Base-by-base conservation (phyloP, 2,797 vertebrate species). In the Decapterus maruadsi region DNA sequence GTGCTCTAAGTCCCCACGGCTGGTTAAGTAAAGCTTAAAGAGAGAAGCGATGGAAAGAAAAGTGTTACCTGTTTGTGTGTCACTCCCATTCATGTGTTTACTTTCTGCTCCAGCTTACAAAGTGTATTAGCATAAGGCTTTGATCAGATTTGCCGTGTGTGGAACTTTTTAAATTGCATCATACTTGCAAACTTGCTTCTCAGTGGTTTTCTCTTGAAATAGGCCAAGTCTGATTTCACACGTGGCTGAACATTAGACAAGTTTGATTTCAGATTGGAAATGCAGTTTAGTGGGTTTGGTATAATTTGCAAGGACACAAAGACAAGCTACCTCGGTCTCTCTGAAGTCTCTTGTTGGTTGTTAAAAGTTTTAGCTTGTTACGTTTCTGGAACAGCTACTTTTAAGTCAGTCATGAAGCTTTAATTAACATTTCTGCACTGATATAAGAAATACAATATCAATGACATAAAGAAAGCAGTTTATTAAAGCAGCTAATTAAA, bases 151-250 rank as follows among this genome's bases (percentile, higher is more conserved):
- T 83, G 62, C 63, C 78, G 64, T 46, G 59, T 67, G 78, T 26
- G 31, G 55, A 85, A 87, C 81, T 84, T 87, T 82, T 63, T 46
- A 82, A 84, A 86, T 85, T 78, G 72, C 85, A 79, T 82, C 83
- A 72, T 90, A 29, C 67, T 65, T 76, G 65, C 70, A 59, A 67
- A 69, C 70, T 87, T 86, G 29, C 69, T 73, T 81, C 61, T 81
- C 56, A 8, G 31, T 68, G 79, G 42, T 76, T 88, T 85, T 73
- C 45, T 20, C 67, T 75, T 68, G 56, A 90, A 90, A 76, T 81
- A 56, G 83, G 68, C 68, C 62, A 76, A 72, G 81, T 78, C 64
- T 85, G 85, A 91, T 89, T 91, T 89, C 80, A 87, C 89, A 84
- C 78, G 64, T 65, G 73, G 78, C 45, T 87, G 78, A 89, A 86